Evolutionary conservation across 2,797 vertebrate species (phyloP), one percentile per base, ranked within the genome.

Genomic region (Eupleurogrammus muticus): DNA sequence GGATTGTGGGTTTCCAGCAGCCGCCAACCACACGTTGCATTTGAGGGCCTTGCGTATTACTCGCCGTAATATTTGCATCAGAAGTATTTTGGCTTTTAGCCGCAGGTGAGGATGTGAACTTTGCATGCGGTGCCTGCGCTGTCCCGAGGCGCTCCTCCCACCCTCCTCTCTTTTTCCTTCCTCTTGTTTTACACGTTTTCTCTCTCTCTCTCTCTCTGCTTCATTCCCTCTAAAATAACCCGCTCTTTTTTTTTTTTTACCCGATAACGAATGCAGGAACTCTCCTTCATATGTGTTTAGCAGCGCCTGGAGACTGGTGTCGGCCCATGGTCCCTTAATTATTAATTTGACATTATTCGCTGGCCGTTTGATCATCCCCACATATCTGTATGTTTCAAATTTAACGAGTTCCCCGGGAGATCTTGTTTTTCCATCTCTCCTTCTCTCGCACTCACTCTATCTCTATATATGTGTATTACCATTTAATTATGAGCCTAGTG

Each of bases 361-460:
- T 79, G 79, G 82, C 85, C 69, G 87, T 94, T 94, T 94, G 92
- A 94, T 94, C 93, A 86, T 89, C 75, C 75, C 58, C 80, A 76
- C 83, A 78, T 91, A 90, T 89, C 86, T 87, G 85, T 85, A 78
- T 80, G 79, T 89, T 88, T 90, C 83, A 57, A 79, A 89, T 90
- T 92, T 90, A 92, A 91, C 87, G 74, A 87, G 89, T 86, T 88
- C 72, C 92, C 82, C 77, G 50, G 74, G 90, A 90, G 79, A 87
- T 66, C 46, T 56, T 50, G 48, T 81, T 84, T 73, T 69, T 20
- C 40, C 50, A 32, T 72, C 20, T 68, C 5, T 76, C n/a, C n/a
- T 13, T 58, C 16, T 47, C 17, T 49, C 28, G 21, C 35, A 63
- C 20, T 21, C 20, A 24, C 28, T 51, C 40, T 35, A 12, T 71